Base-by-base conservation (phyloP, 2,888 invertebrate species). In the Andrena haemorrhoa region DNA sequence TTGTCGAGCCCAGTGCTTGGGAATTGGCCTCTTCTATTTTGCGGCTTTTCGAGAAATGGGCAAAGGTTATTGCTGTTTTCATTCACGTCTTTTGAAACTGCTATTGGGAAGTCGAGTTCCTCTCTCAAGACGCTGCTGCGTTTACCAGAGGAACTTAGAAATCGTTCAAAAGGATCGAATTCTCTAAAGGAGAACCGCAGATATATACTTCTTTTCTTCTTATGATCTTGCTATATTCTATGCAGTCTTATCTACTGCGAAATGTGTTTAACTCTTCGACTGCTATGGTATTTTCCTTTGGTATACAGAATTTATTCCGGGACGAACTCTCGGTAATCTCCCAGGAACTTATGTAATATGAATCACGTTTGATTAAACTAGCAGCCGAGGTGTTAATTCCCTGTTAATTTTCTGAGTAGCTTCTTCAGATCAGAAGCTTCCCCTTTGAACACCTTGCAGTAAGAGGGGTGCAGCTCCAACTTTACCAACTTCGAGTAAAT, bases 21-120 rank as follows among this genome's bases (percentile, higher is more conserved):
- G 88, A 89, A 91, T 92, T 89, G 87, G 81, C 83, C 88, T 85
- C 86, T 87, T 86, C 76, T 75, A 90, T 89, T 92, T 90, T 93
- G 93, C 89, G 93, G 93, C 92, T 92, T 92, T 89, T 85, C 63
- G 63, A 77, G 75, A 83, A 81, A 77, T 86, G 87, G 83, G 79
- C 86, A 80, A 90, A 90, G 90, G 91, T 91, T 91, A 92, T 91
- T 92, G 92, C 89, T 92, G 91, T 93, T 93, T 92, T 92, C 91
- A 92, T 92, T 92, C 87, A 87, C 68, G 33, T 69, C 81, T 20
- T 80, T 87, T 84, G 69, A 85, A 83, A 75, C 69, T 16, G 51
- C 80, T 70, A 74, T 82, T 60, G 75, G 61, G 63, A 82, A 83
- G 78, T 78, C 73, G 82, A 77, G 75, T 75, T 68, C 41, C n/a